Evolutionary conservation across 2,888 invertebrate genomes (phyloP).

Genomic region (Hemistola chrysoprasaria): DNA sequence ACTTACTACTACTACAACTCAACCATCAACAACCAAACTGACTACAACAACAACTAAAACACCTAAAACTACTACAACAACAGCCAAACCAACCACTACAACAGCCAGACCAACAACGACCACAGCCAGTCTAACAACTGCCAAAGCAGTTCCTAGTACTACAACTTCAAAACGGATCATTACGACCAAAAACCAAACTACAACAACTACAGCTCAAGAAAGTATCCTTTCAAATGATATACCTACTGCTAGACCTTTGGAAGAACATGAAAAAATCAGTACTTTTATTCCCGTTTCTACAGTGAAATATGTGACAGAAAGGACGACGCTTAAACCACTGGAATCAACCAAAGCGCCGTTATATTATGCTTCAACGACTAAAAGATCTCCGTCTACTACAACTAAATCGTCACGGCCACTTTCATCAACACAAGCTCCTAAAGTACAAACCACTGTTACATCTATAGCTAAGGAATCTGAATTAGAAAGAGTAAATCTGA

Average conservation of each 20-base stretch:
- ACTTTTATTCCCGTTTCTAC: slow-evolving; percentile 63
- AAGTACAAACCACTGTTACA: slow-evolving; percentile 15
- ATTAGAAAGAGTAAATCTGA: slow-evolving; percentile 53
- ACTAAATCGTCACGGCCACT: slow-evolving; percentile 31
- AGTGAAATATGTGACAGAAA: slow-evolving; percentile 50
- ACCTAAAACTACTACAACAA: slow-evolving; percentile 22
- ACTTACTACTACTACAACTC: slow-evolving; percentile 30
- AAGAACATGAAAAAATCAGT: slow-evolving; percentile 54
- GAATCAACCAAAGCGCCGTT: slow-evolving; percentile 31
- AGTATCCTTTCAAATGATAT: slow-evolving; percentile 12
- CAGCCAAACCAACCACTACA: slow-evolving; percentile 18
- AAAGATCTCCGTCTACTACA: slow-evolving; percentile 30
- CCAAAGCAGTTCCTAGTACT: too few species aligned
- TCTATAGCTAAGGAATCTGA: slow-evolving; percentile 37
- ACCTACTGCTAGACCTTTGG: slow-evolving; percentile 41
- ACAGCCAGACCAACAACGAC: slow-evolving; percentile 25
- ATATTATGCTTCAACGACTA: slow-evolving; percentile 34
- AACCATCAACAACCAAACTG: slow-evolving; percentile 30
- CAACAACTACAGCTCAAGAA: slow-evolving; percentile 5
- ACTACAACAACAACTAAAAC: slow-evolving; percentile 32
- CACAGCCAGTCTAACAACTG: slow-evolving; percentile 23
- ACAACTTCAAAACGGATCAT: too few species aligned
- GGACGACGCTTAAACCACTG: slow-evolving; percentile 41
- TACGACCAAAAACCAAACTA: slow-evolving; percentile 10
- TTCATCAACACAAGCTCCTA: slow-evolving; percentile 25